A percentile compares a stretch with the other conserved stretches of the same genome.
phyloP scores from a whole-genome alignment of 2,888 invertebrate species.

The Pachliopta kotzebuea region DNA sequence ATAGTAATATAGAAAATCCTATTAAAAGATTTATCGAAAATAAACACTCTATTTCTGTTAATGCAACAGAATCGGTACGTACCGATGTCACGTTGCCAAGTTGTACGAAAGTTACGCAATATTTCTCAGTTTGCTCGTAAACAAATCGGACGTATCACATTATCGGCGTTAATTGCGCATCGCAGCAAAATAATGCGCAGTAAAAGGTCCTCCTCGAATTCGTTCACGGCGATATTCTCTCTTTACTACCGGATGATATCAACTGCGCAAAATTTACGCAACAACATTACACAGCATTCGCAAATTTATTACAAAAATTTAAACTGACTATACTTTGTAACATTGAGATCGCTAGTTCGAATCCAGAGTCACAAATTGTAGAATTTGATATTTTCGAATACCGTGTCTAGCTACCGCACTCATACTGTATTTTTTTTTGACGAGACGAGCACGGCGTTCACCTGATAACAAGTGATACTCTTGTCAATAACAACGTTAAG shows the following conservation, averaged over 20 bases:
- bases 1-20: no score
- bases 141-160: background rate
- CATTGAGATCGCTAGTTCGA: no score
- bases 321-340: no score
- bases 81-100: constrained; percentile 3
- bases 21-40: background rate
- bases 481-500: no score
- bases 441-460: no score
- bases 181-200: background rate
- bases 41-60: background rate
- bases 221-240: background rate
- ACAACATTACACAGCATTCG: background rate
- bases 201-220: background rate
- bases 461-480: no score
- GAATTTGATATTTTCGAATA: no score
- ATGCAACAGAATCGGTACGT: background rate
- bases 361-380: no score
- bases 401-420: no score
- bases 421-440: no score
- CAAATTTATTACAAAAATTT: no score
- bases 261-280: background rate
- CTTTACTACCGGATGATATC: background rate
- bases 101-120: constrained; percentile 17
- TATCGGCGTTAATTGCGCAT: constrained; percentile 12
- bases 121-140: background rate